Base-by-base conservation (phyloP, 1,140 invertebrate genomes). In the Saccostrea cuccullata region DNA sequence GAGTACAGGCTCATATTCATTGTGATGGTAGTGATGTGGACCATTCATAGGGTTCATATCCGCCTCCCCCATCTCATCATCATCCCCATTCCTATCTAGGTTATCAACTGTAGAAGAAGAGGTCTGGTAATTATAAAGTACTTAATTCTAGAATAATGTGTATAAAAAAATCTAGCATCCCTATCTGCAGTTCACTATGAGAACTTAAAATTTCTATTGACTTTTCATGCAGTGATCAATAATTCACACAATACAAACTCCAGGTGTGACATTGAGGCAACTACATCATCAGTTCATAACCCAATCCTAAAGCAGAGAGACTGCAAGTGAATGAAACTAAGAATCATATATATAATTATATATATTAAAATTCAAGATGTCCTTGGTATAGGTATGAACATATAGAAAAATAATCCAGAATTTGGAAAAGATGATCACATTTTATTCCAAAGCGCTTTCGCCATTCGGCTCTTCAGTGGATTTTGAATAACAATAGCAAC, bases 1-100 rank as follows among this genome's bases (percentile, higher is more conserved):
- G 17, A 88, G 85, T n/a, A 92, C 77, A 13, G 91, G 90, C 23
- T 92, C 90, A 70, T 90, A 85, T 40, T 89, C 86, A 83, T 91
- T 89, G 86, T 92, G 92, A 11, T 91, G 82, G 23, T 55, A 36
- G 64, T 89, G 86, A 8, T 86, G 89, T 47, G 89, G 88, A 23
- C 85, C 88, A 15, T 30, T 30, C 70, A 67, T 67, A n/a, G 60
- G 60, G 23, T 67, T 67, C 60, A 77, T 77, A 4, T 77, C 70
- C 9, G 9, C 26, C 70, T 77, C 70, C 0, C 8, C 23, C 8
- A 36, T 6, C 23, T 77, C 70, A 15, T 77, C 70, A 26, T 36
- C 70, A 23, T 77, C 70, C 26, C n/a, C 6, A 13, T 36, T 36
- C 23, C 13, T 77, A 26, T 77, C 11, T 15, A 77, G 26, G 30